Percentiles rank a stretch among this genome's conserved stretches.
These are phyloP conservation scores for Eilema caniola DNA, from an alignment of 2,888 invertebrate species.

Conservation along the genomic window DNA sequence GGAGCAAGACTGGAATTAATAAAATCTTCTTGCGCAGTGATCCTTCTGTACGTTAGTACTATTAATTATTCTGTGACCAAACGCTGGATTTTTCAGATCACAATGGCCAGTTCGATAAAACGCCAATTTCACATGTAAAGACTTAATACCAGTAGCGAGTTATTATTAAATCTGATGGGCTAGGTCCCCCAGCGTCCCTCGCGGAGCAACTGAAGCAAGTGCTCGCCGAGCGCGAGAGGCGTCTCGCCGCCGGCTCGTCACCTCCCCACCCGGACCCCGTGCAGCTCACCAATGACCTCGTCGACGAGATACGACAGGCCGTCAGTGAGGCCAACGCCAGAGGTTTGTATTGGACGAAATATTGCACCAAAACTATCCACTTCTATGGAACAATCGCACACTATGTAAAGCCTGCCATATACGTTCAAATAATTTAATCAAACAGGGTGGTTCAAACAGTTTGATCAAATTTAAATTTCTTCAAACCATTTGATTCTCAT, in stretches of 20 bases:
- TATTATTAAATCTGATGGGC: constrained; percentile 40
- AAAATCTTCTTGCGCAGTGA: no score
- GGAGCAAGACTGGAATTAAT: no score
- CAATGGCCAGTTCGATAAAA: no score
- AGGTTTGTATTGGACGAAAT: constrained; percentile 83
- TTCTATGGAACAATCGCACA: constrained; percentile 34
- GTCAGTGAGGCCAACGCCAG: constrained; percentile 95
- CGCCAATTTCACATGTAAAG: no score
- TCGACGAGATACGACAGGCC: constrained; percentile 95
- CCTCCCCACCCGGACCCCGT: constrained; percentile 87
- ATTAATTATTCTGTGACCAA: no score
- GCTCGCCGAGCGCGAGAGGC: constrained; percentile 93
- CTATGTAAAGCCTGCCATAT: not conserved
- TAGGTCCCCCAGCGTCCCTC: constrained; percentile 92
- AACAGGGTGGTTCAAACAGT: no score
- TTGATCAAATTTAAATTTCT: no score
- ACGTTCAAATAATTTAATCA: no score
- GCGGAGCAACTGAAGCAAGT: constrained; percentile 96
- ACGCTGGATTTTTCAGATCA: no score
- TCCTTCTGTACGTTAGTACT: no score
- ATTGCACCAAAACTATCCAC: constrained; percentile 57
- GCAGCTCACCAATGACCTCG: constrained; percentile 92
- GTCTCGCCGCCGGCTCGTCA: constrained; percentile 82
- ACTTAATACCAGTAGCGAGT: constrained; percentile 20
- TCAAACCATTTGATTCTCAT: no score